Evolutionary conservation across 1,140 invertebrate genomes (phyloP).

Genomic region (Polypedilum vanderplanki): DNA sequence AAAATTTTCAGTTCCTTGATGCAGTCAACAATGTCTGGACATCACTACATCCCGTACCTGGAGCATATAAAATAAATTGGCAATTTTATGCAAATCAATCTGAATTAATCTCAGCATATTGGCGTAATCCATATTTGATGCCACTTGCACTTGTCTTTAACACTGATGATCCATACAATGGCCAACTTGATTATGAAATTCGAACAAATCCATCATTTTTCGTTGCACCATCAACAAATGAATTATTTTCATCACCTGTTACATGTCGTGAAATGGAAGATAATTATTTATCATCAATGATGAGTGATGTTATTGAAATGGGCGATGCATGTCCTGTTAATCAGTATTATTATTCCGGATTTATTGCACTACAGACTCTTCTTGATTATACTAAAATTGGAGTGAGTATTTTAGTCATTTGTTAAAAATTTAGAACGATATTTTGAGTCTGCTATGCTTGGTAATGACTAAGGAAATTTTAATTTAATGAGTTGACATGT

Average conservation of each 20-base stretch:
- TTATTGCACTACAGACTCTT: conserved; percentile 61
- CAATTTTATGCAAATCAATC: conserved; percentile 56
- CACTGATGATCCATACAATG: conserved; percentile 30
- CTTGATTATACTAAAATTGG: conserved; percentile 65
- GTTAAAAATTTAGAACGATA: no score
- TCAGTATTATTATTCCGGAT: conserved; percentile 67
- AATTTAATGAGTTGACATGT: no score
- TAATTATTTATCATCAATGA: conserved; percentile 54
- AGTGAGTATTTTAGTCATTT: conserved; percentile 48
- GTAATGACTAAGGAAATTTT: no score
- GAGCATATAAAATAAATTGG: conserved; percentile 51
- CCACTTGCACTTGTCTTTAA: conserved; percentile 62
- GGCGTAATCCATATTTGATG: conserved; percentile 55
- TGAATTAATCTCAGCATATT: conserved; percentile 61
- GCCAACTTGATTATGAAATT: conserved; percentile 55
- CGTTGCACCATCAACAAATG: conserved; percentile 55
- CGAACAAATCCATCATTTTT: conserved; percentile 59
- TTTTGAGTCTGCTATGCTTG: no score
- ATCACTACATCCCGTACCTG: conserved; percentile 37
- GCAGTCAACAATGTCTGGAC: conserved; percentile 54
- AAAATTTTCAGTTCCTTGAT: conserved; percentile 48
- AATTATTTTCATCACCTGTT: conserved; percentile 55
- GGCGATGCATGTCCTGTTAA: conserved; percentile 64
- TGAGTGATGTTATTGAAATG: conserved; percentile 51
- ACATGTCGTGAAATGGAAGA: conserved; percentile 56